These are phyloP conservation scores for Rhagoletis zephyria DNA, from an alignment of 1,140 invertebrate species.

Conservation along the genomic window DNA sequence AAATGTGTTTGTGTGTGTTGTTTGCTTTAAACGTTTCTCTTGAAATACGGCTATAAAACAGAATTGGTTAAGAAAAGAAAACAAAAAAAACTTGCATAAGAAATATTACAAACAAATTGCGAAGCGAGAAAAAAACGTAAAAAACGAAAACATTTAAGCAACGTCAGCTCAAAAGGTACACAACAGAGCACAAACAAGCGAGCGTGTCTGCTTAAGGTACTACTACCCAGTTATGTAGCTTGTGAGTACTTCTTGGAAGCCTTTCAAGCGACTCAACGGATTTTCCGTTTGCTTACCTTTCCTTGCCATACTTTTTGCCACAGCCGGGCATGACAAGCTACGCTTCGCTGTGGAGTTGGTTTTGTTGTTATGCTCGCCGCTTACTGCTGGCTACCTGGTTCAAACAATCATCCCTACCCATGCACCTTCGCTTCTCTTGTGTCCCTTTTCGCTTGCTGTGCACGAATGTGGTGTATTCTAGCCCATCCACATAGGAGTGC, in stretches of 20 bases:
- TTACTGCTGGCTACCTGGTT: background rate
- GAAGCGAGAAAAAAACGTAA: background rate
- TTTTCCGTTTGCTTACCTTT: conserved; percentile 44
- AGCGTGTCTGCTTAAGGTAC: background rate
- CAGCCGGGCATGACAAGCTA: background rate
- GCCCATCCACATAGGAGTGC: background rate
- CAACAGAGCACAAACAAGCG: background rate
- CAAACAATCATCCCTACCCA: background rate
- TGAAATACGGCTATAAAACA: background rate
- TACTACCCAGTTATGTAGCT: background rate
- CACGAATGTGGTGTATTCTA: conserved; percentile 2
- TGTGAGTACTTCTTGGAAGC: conserved; percentile 67
- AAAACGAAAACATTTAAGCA: background rate
- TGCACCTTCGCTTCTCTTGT: background rate
- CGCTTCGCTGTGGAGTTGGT: background rate
- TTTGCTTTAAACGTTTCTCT: conserved; percentile 39
- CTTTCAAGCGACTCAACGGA: conserved; percentile 64
- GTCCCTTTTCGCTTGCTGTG: background rate
- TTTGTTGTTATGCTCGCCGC: background rate
- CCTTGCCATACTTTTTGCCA: background rate
- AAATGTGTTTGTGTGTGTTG: conserved; percentile 1
- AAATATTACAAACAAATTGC: background rate
- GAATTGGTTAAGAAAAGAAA: conserved; percentile 40
- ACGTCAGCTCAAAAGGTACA: background rate
- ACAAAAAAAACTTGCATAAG: background rate